A percentile compares a stretch with the other conserved stretches of the same genome.
These are phyloP conservation scores for Zosterops lateralis DNA, from an alignment of 2,113 vertebrate genomes.

Conservation along the genomic window DNA sequence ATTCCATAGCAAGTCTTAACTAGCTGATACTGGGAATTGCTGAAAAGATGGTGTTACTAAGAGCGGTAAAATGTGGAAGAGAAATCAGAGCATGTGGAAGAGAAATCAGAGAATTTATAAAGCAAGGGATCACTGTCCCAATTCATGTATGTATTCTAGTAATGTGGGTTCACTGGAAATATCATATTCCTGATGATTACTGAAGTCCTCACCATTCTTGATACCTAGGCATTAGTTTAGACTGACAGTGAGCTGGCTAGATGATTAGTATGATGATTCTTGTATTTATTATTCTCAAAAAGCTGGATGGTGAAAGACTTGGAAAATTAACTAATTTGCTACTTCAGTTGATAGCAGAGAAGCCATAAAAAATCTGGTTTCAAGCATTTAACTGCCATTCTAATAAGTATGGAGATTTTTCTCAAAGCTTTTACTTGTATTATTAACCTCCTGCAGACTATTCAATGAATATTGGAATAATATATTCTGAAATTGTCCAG, in stretches of 20 bases:
- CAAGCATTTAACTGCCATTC: not conserved
- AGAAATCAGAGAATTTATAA: not conserved
- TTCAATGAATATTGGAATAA: not conserved
- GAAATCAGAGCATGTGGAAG: not conserved
- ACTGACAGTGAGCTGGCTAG: not conserved
- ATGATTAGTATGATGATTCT: not conserved
- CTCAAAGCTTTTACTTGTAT: not conserved
- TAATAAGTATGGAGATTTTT: slow-evolving; percentile 8
- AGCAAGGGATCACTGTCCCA: not conserved
- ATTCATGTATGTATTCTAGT: not conserved
- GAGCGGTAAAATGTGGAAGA: not conserved
- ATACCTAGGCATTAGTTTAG: not conserved
- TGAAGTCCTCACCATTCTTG: not conserved
- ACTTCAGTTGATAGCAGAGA: slow-evolving; percentile 4
- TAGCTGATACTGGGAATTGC: not conserved
- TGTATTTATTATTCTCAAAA: not conserved
- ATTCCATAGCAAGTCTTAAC: not conserved
- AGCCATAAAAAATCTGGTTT: slow-evolving; percentile 4
- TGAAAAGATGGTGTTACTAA: not conserved
- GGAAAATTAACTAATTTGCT: not conserved
- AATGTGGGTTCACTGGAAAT: not conserved
- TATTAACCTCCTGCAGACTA: not conserved
- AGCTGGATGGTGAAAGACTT: not conserved
- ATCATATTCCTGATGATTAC: not conserved
- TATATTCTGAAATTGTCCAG: not conserved